A percentile compares a stretch with the other conserved stretches of the same genome.
Evolutionary conservation across 2,113 vertebrate genomes (phyloP).

Genomic region (Pimephales promelas): DNA sequence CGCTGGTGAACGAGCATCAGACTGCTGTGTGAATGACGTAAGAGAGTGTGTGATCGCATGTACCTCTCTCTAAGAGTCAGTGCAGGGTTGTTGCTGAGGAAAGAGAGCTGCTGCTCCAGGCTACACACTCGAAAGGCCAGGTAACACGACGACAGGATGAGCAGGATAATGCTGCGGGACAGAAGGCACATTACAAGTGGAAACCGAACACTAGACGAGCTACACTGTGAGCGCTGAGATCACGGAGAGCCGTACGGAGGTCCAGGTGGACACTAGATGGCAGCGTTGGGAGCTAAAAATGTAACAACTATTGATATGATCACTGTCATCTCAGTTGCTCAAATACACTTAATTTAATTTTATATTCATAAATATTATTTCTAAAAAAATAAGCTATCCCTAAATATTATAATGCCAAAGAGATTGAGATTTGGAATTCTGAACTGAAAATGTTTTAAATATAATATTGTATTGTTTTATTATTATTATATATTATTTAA

Average conservation of each 20-base stretch:
- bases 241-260: slow-evolving; percentile 31
- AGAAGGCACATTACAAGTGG: not conserved
- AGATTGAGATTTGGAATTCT: no score
- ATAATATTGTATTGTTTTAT: no score
- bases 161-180: slow-evolving; percentile 79
- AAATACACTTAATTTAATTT: not conserved
- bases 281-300: slow-evolving; percentile 12
- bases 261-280: slow-evolving; percentile 63
- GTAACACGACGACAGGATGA: slow-evolving; percentile 90
- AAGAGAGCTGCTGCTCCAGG: slow-evolving; percentile 89
- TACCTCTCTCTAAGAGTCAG: slow-evolving; percentile 76
- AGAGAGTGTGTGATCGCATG: slow-evolving; percentile 53
- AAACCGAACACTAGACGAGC: slow-evolving; percentile 8
- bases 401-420: no score
- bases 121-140: slow-evolving; percentile 91
- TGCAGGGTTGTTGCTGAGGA: slow-evolving; percentile 76
- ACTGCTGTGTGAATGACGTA: not conserved
- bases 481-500: no score
- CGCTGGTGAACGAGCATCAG: not conserved
- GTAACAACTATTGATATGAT: not conserved
- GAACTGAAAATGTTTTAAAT: no score
- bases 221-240: not conserved
- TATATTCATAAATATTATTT: not conserved
- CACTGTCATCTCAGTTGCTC: not conserved
- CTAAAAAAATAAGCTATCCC: not conserved